These are phyloP conservation scores for Cryptocephalus primarius DNA, from an alignment of 2,888 invertebrate genomes.

Conservation along the genomic window DNA sequence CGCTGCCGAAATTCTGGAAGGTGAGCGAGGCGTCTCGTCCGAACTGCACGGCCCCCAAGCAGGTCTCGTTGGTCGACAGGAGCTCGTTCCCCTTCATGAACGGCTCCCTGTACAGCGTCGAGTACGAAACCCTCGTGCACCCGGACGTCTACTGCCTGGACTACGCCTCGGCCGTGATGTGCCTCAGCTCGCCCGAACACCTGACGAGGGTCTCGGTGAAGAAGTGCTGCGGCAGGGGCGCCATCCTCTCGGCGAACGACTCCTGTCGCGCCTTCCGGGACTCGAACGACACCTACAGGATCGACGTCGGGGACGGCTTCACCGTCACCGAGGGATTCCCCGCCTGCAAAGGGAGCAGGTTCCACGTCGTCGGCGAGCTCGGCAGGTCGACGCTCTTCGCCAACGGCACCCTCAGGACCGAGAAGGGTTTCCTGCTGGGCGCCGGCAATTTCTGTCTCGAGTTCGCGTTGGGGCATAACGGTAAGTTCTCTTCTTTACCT, in stretches of 20 bases:
- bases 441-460: conserved; percentile 39
- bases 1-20: conserved; percentile 36
- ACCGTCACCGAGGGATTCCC: conserved; percentile 29
- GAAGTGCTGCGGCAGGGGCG: conserved; percentile 62
- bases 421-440: conserved; percentile 33
- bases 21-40: conserved; percentile 35
- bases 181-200: conserved; percentile 31
- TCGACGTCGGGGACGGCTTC: conserved; percentile 26
- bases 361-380: conserved; percentile 49
- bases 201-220: conserved; percentile 34
- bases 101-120: conserved; percentile 50
- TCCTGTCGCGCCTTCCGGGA: conserved; percentile 37
- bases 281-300: conserved; percentile 21
- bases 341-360: conserved; percentile 33
- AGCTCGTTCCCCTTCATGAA: conserved; percentile 41
- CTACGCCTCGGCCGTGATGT: conserved; percentile 51
- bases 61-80: conserved; percentile 22
- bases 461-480: conserved; percentile 36
- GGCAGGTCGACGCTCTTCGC: conserved; percentile 40
- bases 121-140: conserved; percentile 37
- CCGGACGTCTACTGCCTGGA: conserved; percentile 60
- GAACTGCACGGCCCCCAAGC: conserved; percentile 23
- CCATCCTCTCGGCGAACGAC: conserved; percentile 45
- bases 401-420: conserved; percentile 45
- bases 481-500: conserved; percentile 26